A percentile compares a stretch with the other conserved stretches of the same genome.
These are phyloP conservation scores for Muscicapa adusta DNA, from an alignment of 2,113 vertebrate species.

Conservation along the genomic window DNA sequence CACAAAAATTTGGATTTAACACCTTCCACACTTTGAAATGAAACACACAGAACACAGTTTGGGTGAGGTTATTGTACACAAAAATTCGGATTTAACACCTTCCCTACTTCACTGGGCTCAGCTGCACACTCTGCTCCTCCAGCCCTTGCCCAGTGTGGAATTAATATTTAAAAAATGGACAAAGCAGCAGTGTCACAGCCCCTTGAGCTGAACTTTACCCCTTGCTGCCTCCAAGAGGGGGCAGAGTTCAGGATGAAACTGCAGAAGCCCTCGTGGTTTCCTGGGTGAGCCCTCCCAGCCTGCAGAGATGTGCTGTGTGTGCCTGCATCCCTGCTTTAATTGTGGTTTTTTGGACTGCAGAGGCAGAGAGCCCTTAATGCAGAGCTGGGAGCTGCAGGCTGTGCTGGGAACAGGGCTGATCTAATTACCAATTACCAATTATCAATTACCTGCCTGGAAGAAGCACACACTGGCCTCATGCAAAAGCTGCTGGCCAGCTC, in stretches of 20 bases:
- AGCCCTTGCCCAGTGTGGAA: accelerated
- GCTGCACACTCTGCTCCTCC: neutral
- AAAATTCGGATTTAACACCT: no score
- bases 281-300: neutral
- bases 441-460: neutral
- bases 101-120: neutral
- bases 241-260: neutral
- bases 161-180: neutral
- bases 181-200: neutral
- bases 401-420: neutral
- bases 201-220: accelerated
- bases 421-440: neutral
- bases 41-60: neutral
- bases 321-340: neutral
- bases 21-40: neutral
- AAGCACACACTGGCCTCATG: neutral
- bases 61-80: neutral
- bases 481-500: neutral
- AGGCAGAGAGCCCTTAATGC: neutral
- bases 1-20: no score
- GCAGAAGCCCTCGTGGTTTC: accelerated
- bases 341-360: neutral
- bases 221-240: neutral
- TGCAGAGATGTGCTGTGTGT: neutral
- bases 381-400: neutral